A percentile compares a stretch with the other conserved stretches of the same genome.
Conservation (phyloP, 35 echinoderm and acorn worm genomes). For the Nesometra sesokonis region DNA sequence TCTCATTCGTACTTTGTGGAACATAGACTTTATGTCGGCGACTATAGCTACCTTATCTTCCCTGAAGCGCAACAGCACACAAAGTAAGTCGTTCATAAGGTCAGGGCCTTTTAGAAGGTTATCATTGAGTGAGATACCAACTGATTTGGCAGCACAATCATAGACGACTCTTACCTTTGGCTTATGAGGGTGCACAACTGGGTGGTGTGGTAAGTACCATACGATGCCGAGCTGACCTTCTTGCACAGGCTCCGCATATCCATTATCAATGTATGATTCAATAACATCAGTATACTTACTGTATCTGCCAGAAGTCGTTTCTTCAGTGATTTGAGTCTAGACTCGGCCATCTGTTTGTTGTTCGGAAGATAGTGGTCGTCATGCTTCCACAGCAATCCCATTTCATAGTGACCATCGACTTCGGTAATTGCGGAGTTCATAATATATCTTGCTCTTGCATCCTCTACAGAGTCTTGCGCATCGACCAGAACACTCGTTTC, state of each 20-base stretch:
- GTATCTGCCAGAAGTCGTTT: not conserved
- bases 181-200: slow-evolving; percentile 22
- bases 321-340: slow-evolving; percentile 10
- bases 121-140: slow-evolving; percentile 52
- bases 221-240: not conserved
- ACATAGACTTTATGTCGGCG: slow-evolving; percentile 36
- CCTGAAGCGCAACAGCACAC: slow-evolving; percentile 28
- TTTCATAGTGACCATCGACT: slow-evolving; percentile 13
- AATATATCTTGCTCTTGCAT: slow-evolving; percentile 5
- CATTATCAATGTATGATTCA: slow-evolving; percentile 15
- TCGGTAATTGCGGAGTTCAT: slow-evolving; percentile 1
- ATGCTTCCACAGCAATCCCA: slow-evolving; percentile 27
- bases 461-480: no score
- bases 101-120: no score
- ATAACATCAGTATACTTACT: slow-evolving; percentile 5
- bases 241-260: slow-evolving; percentile 10
- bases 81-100: slow-evolving; percentile 37
- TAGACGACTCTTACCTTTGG: slow-evolving; percentile 42
- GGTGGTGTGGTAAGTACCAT: no score
- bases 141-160: slow-evolving; percentile 41
- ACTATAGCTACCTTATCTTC: slow-evolving; percentile 24
- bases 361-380: slow-evolving; percentile 4
- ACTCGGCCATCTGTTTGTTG: slow-evolving; percentile 22
- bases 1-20: slow-evolving; percentile 17
- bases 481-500: slow-evolving; percentile 5